Evolutionary conservation across 2,888 invertebrate genomes (phyloP).

Genomic region (Aphidius colemani): DNA sequence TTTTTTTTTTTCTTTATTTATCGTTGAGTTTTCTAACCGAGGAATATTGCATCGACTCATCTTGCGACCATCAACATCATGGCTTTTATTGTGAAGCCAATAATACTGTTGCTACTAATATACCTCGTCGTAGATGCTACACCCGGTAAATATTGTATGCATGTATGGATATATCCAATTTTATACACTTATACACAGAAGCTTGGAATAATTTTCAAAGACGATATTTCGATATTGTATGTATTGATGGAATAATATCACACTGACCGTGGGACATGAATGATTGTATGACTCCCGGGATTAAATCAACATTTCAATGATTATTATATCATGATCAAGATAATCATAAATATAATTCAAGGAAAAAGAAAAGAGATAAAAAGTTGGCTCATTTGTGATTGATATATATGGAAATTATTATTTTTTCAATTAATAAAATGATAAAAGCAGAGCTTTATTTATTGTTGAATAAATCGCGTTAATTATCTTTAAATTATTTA

Average conservation of each 20-base stretch:
- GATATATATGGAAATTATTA: no score
- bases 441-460: no score
- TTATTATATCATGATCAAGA: slow-evolving; percentile 18
- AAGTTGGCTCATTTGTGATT: background rate
- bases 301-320: slow-evolving; percentile 18
- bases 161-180: background rate
- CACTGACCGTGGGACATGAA: slow-evolving; percentile 27
- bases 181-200: slow-evolving; percentile 1
- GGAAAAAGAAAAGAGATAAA: slow-evolving; percentile 22
- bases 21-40: slow-evolving; percentile 4
- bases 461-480: no score
- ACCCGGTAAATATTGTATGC: no score
- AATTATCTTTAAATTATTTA: no score
- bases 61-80: background rate
- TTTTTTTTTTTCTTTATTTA: slow-evolving; percentile 1
- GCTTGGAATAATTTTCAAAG: slow-evolving; percentile 23
- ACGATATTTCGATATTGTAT: slow-evolving; percentile 23
- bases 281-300: slow-evolving; percentile 22
- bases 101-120: background rate
- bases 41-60: background rate
- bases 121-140: no score
- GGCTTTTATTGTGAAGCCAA: no score
- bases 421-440: no score
- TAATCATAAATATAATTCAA: slow-evolving; percentile 5
- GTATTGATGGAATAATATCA: slow-evolving; percentile 1